Conservation (phyloP, 2,797 vertebrate species). For the Cygnus olor region DNA sequence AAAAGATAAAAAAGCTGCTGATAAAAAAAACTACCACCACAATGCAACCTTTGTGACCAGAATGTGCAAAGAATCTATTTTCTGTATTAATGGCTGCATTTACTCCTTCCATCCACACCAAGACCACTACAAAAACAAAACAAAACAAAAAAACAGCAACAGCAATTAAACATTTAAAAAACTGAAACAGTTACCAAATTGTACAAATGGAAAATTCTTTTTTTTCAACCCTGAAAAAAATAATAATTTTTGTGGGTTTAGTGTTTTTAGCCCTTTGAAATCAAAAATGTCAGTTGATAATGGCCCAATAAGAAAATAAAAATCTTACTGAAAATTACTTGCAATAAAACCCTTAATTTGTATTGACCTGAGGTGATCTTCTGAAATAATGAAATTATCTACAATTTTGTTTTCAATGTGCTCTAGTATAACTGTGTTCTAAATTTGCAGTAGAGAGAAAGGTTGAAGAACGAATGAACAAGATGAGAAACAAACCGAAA, state of each 20-base stretch:
- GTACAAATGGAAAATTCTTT: not conserved
- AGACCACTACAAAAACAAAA: not conserved
- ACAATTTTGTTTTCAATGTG: not conserved
- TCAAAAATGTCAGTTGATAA: not conserved
- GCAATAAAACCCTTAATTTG: not conserved
- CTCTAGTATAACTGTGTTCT: not conserved
- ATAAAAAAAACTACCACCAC: not conserved
- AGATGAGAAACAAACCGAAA: not conserved
- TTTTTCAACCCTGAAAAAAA: not conserved
- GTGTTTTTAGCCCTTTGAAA: not conserved
- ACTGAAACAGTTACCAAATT: not conserved
- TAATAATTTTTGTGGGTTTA: not conserved
- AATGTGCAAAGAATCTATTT: not conserved
- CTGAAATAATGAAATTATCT: not conserved
- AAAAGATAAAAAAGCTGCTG: not conserved
- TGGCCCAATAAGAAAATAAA: not conserved
- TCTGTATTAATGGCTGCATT: not conserved
- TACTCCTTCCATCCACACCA: not conserved
- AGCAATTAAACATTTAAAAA: not conserved
- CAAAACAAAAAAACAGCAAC: not conserved
- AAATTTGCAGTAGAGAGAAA: not conserved
- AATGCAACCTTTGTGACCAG: not conserved
- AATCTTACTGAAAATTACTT: not conserved
- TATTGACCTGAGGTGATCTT: not conserved
- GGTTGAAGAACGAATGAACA: not conserved